phyloP scores from a whole-genome alignment of 2,888 invertebrate genomes.

The Amiota mariae region DNA sequence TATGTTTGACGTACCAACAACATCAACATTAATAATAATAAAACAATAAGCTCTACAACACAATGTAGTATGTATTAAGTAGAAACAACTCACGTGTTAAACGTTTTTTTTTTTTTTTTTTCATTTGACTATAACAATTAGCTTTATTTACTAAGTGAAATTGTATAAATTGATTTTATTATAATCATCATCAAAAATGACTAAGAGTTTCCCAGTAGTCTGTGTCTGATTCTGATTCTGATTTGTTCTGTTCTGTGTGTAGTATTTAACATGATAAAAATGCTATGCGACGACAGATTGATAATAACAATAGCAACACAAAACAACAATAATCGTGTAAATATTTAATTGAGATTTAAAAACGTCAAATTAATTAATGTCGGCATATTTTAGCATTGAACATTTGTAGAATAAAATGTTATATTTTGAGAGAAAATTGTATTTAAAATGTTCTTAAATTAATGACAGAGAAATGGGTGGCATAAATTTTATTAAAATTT shows the following conservation, averaged over 20 bases:
- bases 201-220: background rate
- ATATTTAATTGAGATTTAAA: slow-evolving; percentile 24
- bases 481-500: too few species aligned
- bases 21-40: too few species aligned
- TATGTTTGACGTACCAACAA: too few species aligned
- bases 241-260: too few species aligned
- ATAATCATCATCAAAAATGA: too few species aligned
- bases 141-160: slow-evolving; percentile 2
- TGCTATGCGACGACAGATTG: background rate
- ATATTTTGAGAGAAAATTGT: too few species aligned
- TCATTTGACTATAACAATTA: slow-evolving; percentile 1
- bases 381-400: background rate
- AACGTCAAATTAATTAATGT: slow-evolving; percentile 23
- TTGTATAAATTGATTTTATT: too few species aligned
- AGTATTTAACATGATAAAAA: background rate
- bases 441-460: too few species aligned
- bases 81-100: slow-evolving; percentile 19
- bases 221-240: background rate
- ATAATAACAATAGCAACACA: background rate
- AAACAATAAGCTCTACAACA: too few species aligned
- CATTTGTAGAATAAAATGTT: too few species aligned
- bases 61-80: too few species aligned
- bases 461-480: too few species aligned
- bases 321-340: slow-evolving; percentile 17
- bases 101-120: background rate